Percentiles rank a stretch among this genome's conserved stretches.
phyloP scores from a whole-genome alignment of 2,888 invertebrate genomes.

The Fissipunctia ypsillon region DNA sequence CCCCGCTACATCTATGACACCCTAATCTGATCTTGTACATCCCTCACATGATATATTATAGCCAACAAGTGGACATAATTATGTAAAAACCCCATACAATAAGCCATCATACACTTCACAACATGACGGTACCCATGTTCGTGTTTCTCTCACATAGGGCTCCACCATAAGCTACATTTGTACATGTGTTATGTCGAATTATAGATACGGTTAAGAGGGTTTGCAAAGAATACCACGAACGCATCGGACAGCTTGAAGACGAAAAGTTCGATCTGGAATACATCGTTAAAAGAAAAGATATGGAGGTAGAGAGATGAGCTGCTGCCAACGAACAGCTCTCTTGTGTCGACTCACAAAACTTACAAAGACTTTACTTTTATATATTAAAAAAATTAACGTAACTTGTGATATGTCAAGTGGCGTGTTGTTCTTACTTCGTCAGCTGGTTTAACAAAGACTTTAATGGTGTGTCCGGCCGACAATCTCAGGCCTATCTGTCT shows the following conservation, averaged over 20 bases:
- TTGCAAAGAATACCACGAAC: constrained; percentile 96
- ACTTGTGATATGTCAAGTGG: constrained; percentile 83
- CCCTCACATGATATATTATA: constrained; percentile 39
- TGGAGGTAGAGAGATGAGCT: constrained; percentile 95
- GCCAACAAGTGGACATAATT: constrained; percentile 54
- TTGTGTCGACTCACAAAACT: constrained; percentile 87
- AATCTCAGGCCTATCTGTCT: constrained; percentile 81
- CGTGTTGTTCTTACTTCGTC: constrained; percentile 85
- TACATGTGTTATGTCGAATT: constrained; percentile 85
- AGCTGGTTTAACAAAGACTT: constrained; percentile 82
- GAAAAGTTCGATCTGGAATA: constrained; percentile 99
- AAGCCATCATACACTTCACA: constrained; percentile 76
- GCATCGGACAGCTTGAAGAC: constrained; percentile 97
- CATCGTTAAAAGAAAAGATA: constrained; percentile 99
- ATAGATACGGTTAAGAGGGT: constrained; percentile 94
- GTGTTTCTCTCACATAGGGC: constrained; percentile 67
- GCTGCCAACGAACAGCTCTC: constrained; percentile 76
- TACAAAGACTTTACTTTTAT: constrained; percentile 78
- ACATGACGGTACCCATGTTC: constrained; percentile 64
- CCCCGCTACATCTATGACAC: constrained; percentile 18
- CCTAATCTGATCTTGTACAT: constrained; percentile 49
- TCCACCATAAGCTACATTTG: constrained; percentile 64
- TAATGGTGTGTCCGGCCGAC: constrained; percentile 74
- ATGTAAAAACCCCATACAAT: constrained; percentile 56
- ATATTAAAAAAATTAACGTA: constrained; percentile 80